A percentile compares a stretch with the other conserved stretches of the same genome.
Conservation (phyloP, 2,113 vertebrate species). For the Grammomys dolichurus region DNA sequence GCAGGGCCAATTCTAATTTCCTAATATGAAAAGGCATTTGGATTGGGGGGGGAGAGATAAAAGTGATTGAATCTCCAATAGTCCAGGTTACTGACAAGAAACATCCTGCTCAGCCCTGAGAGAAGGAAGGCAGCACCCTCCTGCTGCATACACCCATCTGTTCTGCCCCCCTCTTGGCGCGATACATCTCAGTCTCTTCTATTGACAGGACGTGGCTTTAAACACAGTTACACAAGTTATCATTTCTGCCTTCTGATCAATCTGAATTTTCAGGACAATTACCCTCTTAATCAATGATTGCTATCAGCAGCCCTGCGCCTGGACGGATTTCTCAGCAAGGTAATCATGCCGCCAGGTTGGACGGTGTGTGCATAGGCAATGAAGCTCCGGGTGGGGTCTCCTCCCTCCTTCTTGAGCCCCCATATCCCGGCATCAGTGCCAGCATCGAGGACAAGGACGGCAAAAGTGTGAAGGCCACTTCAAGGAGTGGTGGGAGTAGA, state of each 20-base stretch:
- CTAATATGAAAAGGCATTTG: conserved; percentile 93
- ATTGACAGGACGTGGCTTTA: conserved; percentile 90
- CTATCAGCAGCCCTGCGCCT: conserved; percentile 88
- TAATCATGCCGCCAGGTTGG: conserved; percentile 86
- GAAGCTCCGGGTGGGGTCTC: conserved; percentile 85
- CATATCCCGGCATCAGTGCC: conserved; percentile 81
- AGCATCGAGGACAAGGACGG: conserved; percentile 82
- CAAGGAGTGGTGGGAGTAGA: conserved; percentile 85
- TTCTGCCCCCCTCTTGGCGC: conserved; percentile 86
- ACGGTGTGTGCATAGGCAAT: conserved; percentile 88
- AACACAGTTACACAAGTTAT: conserved; percentile 91
- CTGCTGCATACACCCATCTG: conserved; percentile 81
- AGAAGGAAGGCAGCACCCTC: conserved; percentile 85
- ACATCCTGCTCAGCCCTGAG: conserved; percentile 88
- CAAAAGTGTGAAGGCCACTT: conserved; percentile 91
- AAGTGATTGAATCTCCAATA: conserved; percentile 92
- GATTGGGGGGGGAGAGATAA: conserved; percentile 90
- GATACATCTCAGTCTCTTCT: conserved; percentile 87
- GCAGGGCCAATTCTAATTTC: conserved; percentile 91
- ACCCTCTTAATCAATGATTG: conserved; percentile 92
- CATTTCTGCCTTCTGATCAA: conserved; percentile 92
- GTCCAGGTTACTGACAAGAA: conserved; percentile 90
- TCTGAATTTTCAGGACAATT: conserved; percentile 92
- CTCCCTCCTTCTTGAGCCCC: conserved; percentile 82
- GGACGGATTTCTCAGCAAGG: conserved; percentile 87